Evolutionary conservation across 2,797 vertebrate genomes (phyloP).

Genomic region (Trachurus trachurus): DNA sequence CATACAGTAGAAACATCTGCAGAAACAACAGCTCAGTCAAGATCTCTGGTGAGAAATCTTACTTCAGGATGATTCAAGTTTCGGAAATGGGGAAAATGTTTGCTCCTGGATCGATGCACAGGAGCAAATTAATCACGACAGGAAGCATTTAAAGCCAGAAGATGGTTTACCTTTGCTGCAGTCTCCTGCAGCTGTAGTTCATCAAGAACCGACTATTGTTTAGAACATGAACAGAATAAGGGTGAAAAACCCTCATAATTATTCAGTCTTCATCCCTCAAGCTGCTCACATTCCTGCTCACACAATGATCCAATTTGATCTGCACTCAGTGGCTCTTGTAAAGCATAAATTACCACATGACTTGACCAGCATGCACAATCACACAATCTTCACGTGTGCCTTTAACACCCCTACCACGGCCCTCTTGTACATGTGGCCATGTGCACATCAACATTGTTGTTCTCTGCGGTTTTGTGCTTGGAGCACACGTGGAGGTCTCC

Average conservation of each 20-base stretch:
- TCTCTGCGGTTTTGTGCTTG: constrained; percentile 44
- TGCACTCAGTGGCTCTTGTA: constrained; percentile 3
- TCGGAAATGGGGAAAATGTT: neutral
- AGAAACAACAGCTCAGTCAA: constrained; percentile 7
- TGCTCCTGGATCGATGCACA: constrained; percentile 10
- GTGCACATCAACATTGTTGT: constrained; percentile 9
- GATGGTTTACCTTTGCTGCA: constrained; percentile 28
- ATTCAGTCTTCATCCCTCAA: constrained; percentile 35
- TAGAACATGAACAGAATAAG: constrained; percentile 38
- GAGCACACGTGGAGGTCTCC: constrained; percentile 55
- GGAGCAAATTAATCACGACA: constrained; percentile 25
- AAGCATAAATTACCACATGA: constrained; percentile 35
- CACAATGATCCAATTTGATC: constrained; percentile 50
- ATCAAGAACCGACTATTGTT: constrained; percentile 30
- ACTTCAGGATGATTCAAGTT: constrained; percentile 17
- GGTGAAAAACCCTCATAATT: constrained; percentile 10
- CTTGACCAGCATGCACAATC: constrained; percentile 14
- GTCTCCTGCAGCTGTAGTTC: constrained; percentile 46
- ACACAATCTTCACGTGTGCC: constrained; percentile 20
- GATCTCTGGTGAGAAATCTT: constrained; percentile 32
- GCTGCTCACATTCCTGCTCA: constrained; percentile 46
- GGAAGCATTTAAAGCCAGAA: constrained; percentile 26
- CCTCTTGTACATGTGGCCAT: constrained; percentile 8
- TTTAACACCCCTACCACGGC: neutral
- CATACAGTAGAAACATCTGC: constrained; percentile 50